Percentiles rank a stretch among this genome's conserved stretches.
Evolutionary conservation across 2,888 invertebrate species (phyloP).

Genomic region (Polyploca ridens): DNA sequence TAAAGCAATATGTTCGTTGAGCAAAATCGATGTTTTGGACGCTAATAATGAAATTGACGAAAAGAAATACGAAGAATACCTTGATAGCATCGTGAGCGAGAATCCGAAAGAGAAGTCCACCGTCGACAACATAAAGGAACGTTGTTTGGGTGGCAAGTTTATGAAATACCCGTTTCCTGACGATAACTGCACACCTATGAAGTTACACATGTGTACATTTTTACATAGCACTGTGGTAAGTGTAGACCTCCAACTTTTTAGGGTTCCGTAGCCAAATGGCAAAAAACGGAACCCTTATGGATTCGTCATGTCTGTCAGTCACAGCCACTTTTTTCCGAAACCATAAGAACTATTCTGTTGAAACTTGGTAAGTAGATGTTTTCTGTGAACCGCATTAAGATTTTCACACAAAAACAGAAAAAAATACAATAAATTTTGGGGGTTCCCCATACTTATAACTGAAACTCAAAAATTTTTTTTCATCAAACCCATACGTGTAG

Average conservation of each 20-base stretch:
- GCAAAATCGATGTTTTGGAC: not conserved
- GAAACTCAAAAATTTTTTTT: too few relatives aligned
- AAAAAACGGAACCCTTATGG: too few relatives aligned
- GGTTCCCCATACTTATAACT: too few relatives aligned
- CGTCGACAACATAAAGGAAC: not conserved
- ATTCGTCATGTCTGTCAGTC: too few relatives aligned
- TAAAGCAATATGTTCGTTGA: not conserved
- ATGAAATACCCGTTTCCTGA: conserved; percentile 10
- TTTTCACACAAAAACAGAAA: too few relatives aligned
- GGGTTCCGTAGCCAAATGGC: too few relatives aligned
- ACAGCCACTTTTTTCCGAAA: too few relatives aligned
- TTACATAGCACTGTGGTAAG: conserved; percentile 16
- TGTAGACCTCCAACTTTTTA: not conserved
- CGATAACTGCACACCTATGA: not conserved
- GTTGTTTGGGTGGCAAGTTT: conserved; percentile 12
- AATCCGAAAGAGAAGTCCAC: not conserved
- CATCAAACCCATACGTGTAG: too few relatives aligned
- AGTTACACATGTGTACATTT: conserved; percentile 14
- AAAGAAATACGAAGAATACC: not conserved
- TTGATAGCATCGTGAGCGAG: not conserved
- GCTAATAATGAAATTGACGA: not conserved
- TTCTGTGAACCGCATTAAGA: too few relatives aligned
- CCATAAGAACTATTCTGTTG: too few relatives aligned
- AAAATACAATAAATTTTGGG: too few relatives aligned
- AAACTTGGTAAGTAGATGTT: too few relatives aligned